Base-by-base conservation (phyloP, 2,113 vertebrate genomes). In the Zootoca vivipara region DNA sequence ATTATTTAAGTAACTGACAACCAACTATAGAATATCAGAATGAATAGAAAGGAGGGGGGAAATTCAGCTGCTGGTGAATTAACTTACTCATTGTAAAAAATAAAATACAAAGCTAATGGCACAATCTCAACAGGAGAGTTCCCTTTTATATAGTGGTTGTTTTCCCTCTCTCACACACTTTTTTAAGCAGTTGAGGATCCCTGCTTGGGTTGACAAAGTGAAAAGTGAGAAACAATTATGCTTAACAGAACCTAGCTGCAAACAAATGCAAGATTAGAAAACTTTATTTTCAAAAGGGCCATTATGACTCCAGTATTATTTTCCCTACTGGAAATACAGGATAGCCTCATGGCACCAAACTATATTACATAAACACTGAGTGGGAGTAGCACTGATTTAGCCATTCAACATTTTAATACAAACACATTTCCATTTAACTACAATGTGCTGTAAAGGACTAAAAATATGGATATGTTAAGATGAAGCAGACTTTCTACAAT, bases 161-260 rank as follows among this genome's bases (percentile, higher is more conserved):
- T 93, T 86, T 92, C n/a, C 20, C 35, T 56, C 3, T 65, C 83
- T 93, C 91, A 89, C 0, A 85, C 15, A 70, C 22, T 83, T 89
- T 84, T 89, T 73, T 85, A 70, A 93, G 86, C 91, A 95, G 89
- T 78, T 87, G 92, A 89, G 79, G 88, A 69, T 81, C 82, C 90
- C 91, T 89, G 88, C 88, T 86, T 87, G 89, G 87, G 81, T 70
- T 75, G 70, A 69, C 78, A 87, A 67, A 86, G 84, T 91, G 93
- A 92, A 89, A 90, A 26, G 83, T 30, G 10, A 52, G 77, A 90
- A 87, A 88, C 92, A 95, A 1, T 87, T 88, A 91, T 82, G 80
- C 85, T 93, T 52, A 52, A 88, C 93, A 92, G 20, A 62, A 92
- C 87, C 26, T 85, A 94, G 81, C 88, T 91, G 87, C 93, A 88